Conservation (phyloP, 2,113 vertebrate species). For the Stictonetta naevosa region DNA sequence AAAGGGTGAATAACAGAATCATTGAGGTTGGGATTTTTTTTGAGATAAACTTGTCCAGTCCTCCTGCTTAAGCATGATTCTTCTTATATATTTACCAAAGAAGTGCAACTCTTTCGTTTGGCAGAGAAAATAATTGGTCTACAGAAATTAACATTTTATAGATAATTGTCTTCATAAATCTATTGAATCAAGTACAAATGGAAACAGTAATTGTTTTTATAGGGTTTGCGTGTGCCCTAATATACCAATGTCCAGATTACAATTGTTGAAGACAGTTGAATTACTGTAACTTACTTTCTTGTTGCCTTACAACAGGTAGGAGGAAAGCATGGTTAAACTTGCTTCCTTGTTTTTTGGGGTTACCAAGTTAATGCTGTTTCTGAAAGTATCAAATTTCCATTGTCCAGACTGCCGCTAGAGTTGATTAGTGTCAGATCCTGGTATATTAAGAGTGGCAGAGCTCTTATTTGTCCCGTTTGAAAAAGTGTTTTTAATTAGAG, state of each 20-base stretch:
- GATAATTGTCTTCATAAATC: not conserved
- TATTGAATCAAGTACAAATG: not conserved
- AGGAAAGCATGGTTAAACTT: not conserved
- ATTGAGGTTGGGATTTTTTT: not conserved
- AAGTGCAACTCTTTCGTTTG: not conserved
- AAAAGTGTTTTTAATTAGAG: not conserved
- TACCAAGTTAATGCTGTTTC: not conserved
- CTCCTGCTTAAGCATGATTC: not conserved
- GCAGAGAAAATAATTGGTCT: not conserved
- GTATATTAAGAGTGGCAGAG: not conserved
- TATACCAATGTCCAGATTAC: not conserved
- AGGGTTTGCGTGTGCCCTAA: not conserved
- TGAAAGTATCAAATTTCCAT: not conserved
- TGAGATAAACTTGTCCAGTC: accelerated
- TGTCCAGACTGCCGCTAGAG: not conserved
- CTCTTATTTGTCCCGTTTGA: not conserved
- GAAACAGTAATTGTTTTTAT: not conserved
- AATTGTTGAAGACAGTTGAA: not conserved
- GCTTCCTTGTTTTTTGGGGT: not conserved
- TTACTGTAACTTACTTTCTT: not conserved
- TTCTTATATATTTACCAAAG: not conserved
- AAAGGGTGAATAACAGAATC: not conserved
- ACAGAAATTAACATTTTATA: not conserved
- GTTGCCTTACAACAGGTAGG: not conserved
- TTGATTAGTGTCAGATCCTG: not conserved